Conservation (phyloP, 1,140 invertebrate species). For the Elymnias hypermnestra region DNA sequence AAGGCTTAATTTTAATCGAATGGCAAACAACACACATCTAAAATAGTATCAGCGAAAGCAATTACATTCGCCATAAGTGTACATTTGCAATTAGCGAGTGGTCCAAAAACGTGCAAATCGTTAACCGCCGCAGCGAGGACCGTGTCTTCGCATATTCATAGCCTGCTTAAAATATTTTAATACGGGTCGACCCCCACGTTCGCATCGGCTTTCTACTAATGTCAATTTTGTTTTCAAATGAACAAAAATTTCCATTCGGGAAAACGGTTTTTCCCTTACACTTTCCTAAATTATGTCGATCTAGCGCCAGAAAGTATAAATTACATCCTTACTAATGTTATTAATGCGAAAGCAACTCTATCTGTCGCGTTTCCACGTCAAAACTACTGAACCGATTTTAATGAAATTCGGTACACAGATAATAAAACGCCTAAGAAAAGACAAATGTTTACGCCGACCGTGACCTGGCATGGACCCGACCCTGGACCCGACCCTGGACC, state of each 20-base stretch:
- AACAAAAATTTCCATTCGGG: conserved; percentile 39
- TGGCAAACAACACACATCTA: conserved; percentile 43
- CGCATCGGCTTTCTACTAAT: conserved; percentile 64
- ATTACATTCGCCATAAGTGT: conserved; percentile 71
- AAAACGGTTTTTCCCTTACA: conserved; percentile 20
- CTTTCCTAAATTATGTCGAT: too few relatives aligned
- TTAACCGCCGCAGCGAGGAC: conserved; percentile 55
- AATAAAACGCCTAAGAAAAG: too few relatives aligned
- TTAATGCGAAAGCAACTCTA: too few relatives aligned
- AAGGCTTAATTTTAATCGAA: conserved; percentile 34
- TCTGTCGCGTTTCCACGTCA: too few relatives aligned
- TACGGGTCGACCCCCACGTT: conserved; percentile 54
- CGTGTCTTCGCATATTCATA: conserved; percentile 75
- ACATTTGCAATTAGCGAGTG: conserved; percentile 71
- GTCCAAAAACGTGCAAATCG: conserved; percentile 73
- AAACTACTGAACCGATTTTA: too few relatives aligned
- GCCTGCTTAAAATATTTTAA: conserved; percentile 75
- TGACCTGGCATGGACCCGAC: too few relatives aligned
- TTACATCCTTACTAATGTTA: too few relatives aligned
- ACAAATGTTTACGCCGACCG: too few relatives aligned
- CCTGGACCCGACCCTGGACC: too few relatives aligned
- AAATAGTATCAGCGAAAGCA: conserved; percentile 63
- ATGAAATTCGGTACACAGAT: too few relatives aligned
- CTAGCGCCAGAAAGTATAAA: too few relatives aligned
- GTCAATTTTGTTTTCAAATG: conserved; percentile 57